Percentiles rank a stretch among this genome's conserved stretches.
Evolutionary conservation across 2,888 invertebrate genomes (phyloP).

Genomic region (Oligia latruncula): DNA sequence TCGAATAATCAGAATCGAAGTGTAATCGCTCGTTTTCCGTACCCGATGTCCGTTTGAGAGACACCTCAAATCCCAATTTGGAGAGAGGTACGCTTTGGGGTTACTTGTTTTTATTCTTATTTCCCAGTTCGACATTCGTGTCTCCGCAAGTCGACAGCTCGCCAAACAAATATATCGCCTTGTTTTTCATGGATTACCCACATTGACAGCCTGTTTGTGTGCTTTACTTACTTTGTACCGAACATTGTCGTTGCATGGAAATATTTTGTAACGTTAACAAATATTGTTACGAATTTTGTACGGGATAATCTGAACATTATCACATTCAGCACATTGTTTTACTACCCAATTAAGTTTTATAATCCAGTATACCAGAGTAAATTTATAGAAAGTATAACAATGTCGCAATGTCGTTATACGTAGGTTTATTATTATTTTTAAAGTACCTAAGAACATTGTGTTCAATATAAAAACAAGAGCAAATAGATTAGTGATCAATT

Average conservation of each 20-base stretch:
- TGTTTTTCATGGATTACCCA: slow-evolving; percentile 72
- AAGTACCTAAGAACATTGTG: background rate
- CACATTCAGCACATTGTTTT: slow-evolving; percentile 48
- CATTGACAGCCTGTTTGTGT: slow-evolving; percentile 72
- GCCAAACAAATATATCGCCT: slow-evolving; percentile 70
- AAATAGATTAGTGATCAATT: background rate
- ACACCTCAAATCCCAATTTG: slow-evolving; percentile 36
- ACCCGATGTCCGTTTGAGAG: slow-evolving; percentile 23
- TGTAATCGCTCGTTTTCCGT: slow-evolving; percentile 32
- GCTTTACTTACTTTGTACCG: slow-evolving; percentile 65
- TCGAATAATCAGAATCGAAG: slow-evolving; percentile 27
- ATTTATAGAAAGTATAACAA: slow-evolving; percentile 32
- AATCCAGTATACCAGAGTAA: slow-evolving; percentile 16
- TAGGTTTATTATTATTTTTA: slow-evolving; percentile 1
- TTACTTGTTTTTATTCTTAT: slow-evolving; percentile 44
- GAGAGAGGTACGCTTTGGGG: slow-evolving; percentile 27
- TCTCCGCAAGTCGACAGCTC: slow-evolving; percentile 65
- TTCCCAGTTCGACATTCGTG: slow-evolving; percentile 39
- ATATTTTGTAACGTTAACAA: slow-evolving; percentile 57
- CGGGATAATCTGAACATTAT: slow-evolving; percentile 47
- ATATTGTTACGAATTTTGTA: slow-evolving; percentile 51
- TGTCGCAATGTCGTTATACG: background rate
- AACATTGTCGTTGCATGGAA: slow-evolving; percentile 44
- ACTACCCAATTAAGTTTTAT: slow-evolving; percentile 50
- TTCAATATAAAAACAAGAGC: background rate